A percentile compares a stretch with the other conserved stretches of the same genome.
phyloP scores from a whole-genome alignment of 2,797 vertebrate species.

The Spinus olivaceus region DNA sequence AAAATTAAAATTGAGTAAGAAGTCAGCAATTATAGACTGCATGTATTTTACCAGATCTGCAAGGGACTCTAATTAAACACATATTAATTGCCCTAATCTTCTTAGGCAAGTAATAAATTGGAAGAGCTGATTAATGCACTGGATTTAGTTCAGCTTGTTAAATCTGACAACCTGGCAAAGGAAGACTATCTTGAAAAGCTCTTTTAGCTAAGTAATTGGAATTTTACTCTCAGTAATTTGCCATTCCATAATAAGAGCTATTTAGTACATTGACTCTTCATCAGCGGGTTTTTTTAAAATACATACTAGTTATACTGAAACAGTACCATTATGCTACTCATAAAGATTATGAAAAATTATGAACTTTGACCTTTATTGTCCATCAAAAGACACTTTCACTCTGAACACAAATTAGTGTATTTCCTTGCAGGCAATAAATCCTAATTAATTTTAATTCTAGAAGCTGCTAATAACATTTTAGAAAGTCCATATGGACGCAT shows the following conservation, averaged over 20 bases:
- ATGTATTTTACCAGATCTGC: constrained; percentile 55
- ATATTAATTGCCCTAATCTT: constrained; percentile 71
- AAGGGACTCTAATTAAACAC: constrained; percentile 72
- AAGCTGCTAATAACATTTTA: constrained; percentile 65
- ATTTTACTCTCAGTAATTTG: constrained; percentile 66
- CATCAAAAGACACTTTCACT: constrained; percentile 46
- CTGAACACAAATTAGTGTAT: constrained; percentile 36
- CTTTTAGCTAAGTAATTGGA: constrained; percentile 68
- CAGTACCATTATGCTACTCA: constrained; percentile 6
- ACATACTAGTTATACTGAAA: constrained; percentile 18
- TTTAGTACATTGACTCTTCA: constrained; percentile 38
- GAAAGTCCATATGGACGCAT: constrained; percentile 56
- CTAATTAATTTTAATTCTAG: constrained; percentile 68
- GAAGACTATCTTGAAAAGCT: constrained; percentile 59
- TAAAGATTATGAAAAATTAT: constrained; percentile 32
- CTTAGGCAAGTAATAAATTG: constrained; percentile 71
- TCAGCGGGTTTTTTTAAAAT: background rate
- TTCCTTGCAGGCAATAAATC: constrained; percentile 64
- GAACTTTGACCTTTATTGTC: constrained; percentile 59
- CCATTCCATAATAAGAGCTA: constrained; percentile 34
- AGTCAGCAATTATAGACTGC: constrained; percentile 42
- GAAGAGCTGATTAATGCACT: constrained; percentile 68
- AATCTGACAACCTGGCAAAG: constrained; percentile 63
- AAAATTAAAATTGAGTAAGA: constrained; percentile 60
- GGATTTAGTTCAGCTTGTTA: constrained; percentile 74